Evolutionary conservation across 2,888 invertebrate genomes (phyloP), one percentile per base, ranked within the genome.

Genomic region (Pyrrhosoma nymphula): DNA sequence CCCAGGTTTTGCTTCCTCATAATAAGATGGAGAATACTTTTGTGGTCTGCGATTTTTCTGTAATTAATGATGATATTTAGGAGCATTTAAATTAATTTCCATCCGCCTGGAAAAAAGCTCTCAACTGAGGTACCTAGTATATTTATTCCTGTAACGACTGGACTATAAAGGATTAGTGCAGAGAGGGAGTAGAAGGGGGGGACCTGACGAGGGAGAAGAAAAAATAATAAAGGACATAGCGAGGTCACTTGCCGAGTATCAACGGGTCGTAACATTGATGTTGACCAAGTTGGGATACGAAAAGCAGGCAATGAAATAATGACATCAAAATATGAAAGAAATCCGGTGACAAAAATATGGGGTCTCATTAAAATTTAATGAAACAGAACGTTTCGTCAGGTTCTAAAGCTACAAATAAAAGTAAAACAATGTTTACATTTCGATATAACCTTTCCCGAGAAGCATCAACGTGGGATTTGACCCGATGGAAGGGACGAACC

Each of bases 321-420:
- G 23, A 69, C 20, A n/a, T 26, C 4, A 47, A 47, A 47, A 47
- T 47, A 8, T 47, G 8, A 47, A 47, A 47, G 2, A 4, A 26
- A 8, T 8, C 26, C n/a, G n/a, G 69, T 0, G 4, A 69, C 8
- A n/a, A 69, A 26, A 69, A 2, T 1, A 4, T 16, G 35, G 16
- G 35, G 82, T 16, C 82, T 82, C 82, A 82, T 82, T 82, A 82
- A 82, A 82, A 82, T 82, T 82, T 82, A 82, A 82, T 82, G 26
- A n/a, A n/a, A 82, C 18, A 82, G 35, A 23, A 35, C 18, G 30
- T 82, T 35, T 82, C 26, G n/a, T 23, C 69, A 10, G n/a, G 69
- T 69, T 60, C 20, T 10, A 69, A 69, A 69, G 26, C 18, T 2
- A 35, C 0, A 69, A 69, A 69, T n/a, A n/a, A 69, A 26, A 69